Percentiles rank a stretch among this genome's conserved stretches.
These are phyloP conservation scores for Myanophis thanlyinensis DNA, from an alignment of 2,113 vertebrate species.

Conservation along the genomic window DNA sequence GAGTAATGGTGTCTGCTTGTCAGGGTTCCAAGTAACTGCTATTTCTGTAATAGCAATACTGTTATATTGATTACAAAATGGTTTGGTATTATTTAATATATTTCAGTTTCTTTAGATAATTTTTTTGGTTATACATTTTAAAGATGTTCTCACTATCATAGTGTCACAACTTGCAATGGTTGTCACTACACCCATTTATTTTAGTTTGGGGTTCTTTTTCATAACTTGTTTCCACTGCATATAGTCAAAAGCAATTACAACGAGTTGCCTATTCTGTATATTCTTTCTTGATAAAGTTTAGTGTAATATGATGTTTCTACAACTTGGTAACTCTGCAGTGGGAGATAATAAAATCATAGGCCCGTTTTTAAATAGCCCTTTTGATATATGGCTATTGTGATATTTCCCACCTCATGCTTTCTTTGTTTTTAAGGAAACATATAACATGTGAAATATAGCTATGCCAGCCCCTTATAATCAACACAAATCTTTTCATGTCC, in stretches of 20 bases:
- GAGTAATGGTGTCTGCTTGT: not conserved
- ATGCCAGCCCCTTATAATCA: not conserved
- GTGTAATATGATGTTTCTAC: not conserved
- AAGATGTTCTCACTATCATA: not conserved
- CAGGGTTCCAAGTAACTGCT: too few relatives aligned
- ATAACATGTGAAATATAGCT: not conserved
- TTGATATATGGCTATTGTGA: not conserved
- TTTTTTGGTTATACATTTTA: not conserved
- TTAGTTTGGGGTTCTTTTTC: not conserved
- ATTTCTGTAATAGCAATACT: not conserved
- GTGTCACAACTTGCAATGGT: not conserved
- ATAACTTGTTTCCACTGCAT: not conserved
- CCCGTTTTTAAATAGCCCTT: not conserved
- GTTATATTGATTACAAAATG: not conserved
- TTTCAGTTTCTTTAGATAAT: not conserved
- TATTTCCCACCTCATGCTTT: not conserved
- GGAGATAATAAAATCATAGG: not conserved
- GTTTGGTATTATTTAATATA: not conserved
- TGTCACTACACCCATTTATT: not conserved
- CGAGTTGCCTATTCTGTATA: not conserved
- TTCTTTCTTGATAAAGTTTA: not conserved
- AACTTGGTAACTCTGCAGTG: not conserved
- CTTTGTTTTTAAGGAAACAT: not conserved
- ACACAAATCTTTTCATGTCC: conserved; percentile 24
- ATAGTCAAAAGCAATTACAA: not conserved